Evolutionary conservation across 1,140 invertebrate species (phyloP), one percentile per base, ranked within the genome.

Genomic region (Drosophila repleta): DNA sequence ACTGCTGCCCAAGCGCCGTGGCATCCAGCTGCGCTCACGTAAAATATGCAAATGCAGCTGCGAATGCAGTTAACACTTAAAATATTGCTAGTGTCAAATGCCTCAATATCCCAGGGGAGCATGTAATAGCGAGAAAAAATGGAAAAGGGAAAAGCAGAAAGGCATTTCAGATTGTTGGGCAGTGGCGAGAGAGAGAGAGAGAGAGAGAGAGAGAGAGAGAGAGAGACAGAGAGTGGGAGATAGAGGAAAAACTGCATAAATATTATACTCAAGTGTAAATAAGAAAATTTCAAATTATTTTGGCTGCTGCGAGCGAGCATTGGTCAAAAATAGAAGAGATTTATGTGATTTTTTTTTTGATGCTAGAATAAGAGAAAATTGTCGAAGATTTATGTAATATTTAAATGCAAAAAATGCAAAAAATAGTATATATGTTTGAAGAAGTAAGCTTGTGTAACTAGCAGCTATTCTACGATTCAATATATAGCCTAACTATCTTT

Each of bases 21-120:
- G 52, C 52, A 41, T 17, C 20, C 6, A 51, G 11, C 20, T 52
- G 20, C 24, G 43, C 41, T 13, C 43, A 46, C 70, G 62, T 74
- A 66, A 79, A 87, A 78, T 75, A 84, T 85, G 76, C 68, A 74
- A 80, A 82, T 87, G 81, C 78, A 71, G 57, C 64, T 58, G 55
- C 51, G 15, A 70, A 48, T 75, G 73, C 82, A 81, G 49, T 87
- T 74, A 77, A 63, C 77, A 75, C 66, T 64, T 75, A 82, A 85
- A 87, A 87, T 87, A 87, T 85, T 67, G 75, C 75, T 67, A 73
- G 48, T 77, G 71, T 76, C 83, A 66, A 88, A 58, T 37, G 71
- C 49, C 46, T 63, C 67, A 71, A 65, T 65, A 76, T 70, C 71
- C 67, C 79, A 46, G 29, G n/a, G 51, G 81, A 66, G 68, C 65